A percentile compares a stretch with the other conserved stretches of the same genome.
Evolutionary conservation across 1,140 invertebrate species (phyloP).

Genomic region (Prorops nasuta): DNA sequence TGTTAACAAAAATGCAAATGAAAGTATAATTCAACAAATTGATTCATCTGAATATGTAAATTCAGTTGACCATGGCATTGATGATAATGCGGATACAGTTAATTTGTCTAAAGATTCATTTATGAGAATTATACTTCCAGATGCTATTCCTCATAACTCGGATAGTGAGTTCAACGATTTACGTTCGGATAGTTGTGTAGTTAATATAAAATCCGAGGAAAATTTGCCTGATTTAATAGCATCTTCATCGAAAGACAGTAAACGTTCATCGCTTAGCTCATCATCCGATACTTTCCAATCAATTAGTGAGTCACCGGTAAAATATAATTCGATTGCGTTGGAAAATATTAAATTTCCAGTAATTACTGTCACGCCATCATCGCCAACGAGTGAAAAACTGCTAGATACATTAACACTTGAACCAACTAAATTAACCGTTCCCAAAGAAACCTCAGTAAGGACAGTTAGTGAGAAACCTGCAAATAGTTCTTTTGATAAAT

Average conservation of each 20-base stretch:
- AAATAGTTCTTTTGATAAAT: constrained; percentile 34
- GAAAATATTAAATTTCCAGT: constrained; percentile 8
- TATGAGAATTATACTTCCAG: constrained; percentile 29
- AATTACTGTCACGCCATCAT: constrained; percentile 38
- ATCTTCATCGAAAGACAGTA: constrained; percentile 35
- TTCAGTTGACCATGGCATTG: neutral
- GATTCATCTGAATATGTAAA: neutral
- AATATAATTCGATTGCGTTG: neutral
- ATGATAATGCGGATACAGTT: too few relatives aligned
- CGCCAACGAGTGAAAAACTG: constrained; percentile 36
- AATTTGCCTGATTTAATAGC: constrained; percentile 44
- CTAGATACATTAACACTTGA: constrained; percentile 16
- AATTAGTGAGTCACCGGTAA: constrained; percentile 8
- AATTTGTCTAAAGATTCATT: too few relatives aligned
- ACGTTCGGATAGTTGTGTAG: neutral
- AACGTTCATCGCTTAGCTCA: constrained; percentile 23
- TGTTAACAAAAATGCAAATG: constrained; percentile 9
- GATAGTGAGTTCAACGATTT: constrained; percentile 8
- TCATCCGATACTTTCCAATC: constrained; percentile 18
- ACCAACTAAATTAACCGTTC: constrained; percentile 18
- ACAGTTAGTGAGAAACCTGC: constrained; percentile 3
- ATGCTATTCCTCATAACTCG: constrained; percentile 25
- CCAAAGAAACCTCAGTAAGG: constrained; percentile 13
- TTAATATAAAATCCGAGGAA: constrained; percentile 13
- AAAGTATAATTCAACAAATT: constrained; percentile 15